Evolutionary conservation across 92 coral and sea anemone genomes (phyloP), one percentile per base, ranked within the genome.

Genomic region (Phymanthus crucifer): DNA sequence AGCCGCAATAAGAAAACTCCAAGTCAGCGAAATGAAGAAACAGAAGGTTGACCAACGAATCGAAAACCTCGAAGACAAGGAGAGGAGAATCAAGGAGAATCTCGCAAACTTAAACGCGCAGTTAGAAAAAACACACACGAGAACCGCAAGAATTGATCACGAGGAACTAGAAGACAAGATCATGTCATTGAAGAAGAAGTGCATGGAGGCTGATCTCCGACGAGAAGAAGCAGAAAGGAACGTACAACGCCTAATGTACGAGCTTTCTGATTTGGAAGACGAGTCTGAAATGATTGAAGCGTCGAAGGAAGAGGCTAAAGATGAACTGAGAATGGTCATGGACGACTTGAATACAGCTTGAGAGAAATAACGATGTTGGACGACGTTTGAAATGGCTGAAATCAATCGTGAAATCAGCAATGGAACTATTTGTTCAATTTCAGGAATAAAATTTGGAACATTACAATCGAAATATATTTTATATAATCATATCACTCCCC

Each of bases 141-240:
- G 27, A 50, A 27, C 31, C 21, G 72, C 47, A 10, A 48, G 70
- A 56, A 47, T 8, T 6, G 21, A 16, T 26, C 52, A 38, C 21
- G 27, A 54, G 1, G 78, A 71, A 26, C 47, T 61, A 24, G 52
- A 64, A 31, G 43, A 82, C n/a, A 61, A 45, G 35, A 57, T 36
- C 38, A 34, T 11, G 11, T 73, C 43, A 0, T 81, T 89, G 47
- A 85, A 86, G 72, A 50, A 72, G 66, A 67, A 70, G 40, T 88
- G 77, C 71, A 46, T 66, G 35, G 89, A 84, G 18, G 84, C 81
- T 1, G 92, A 84, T 19, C 61, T 66, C 27, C 77, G 83, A 43
- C 81, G 74, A 6, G 87, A 76, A 50, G 40, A 68, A 2, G 89
- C 89, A 23, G 83, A 85, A 47, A 76, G 84, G 68, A 84, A 81